These are phyloP conservation scores for Saturnia japonica DNA, from an alignment of 2,888 invertebrate genomes.

Conservation along the genomic window DNA sequence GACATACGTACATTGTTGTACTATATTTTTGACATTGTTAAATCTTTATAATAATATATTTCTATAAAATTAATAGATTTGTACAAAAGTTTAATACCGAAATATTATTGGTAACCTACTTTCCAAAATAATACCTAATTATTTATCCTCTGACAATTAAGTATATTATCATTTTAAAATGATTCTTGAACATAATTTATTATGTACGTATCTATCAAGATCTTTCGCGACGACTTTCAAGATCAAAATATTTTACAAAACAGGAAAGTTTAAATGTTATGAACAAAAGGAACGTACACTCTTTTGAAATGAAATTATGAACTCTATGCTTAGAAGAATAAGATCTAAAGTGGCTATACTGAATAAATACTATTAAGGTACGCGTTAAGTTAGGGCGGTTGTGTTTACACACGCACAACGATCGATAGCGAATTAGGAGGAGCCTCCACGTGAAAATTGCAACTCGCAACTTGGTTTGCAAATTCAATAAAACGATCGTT, in stretches of 20 bases:
- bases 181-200: not conserved
- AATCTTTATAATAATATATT: not conserved
- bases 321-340: constrained; percentile 27
- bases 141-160: not conserved
- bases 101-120: not conserved
- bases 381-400: constrained; percentile 63
- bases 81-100: not conserved
- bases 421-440: constrained; percentile 65
- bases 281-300: not conserved
- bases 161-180: not conserved
- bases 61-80: not conserved
- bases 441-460: constrained; percentile 79
- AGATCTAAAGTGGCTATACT: constrained; percentile 27
- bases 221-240: not conserved
- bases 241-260: not conserved
- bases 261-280: not conserved
- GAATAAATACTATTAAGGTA: constrained; percentile 33
- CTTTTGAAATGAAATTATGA: constrained; percentile 23
- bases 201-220: not conserved
- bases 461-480: constrained; percentile 56
- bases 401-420: constrained; percentile 76
- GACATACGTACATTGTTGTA: no score
- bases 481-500: constrained; percentile 54
- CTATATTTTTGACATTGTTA: not conserved
- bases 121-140: not conserved